These are phyloP conservation scores for Pilophorus perplexus DNA, from an alignment of 2,888 invertebrate species.

Conservation along the genomic window DNA sequence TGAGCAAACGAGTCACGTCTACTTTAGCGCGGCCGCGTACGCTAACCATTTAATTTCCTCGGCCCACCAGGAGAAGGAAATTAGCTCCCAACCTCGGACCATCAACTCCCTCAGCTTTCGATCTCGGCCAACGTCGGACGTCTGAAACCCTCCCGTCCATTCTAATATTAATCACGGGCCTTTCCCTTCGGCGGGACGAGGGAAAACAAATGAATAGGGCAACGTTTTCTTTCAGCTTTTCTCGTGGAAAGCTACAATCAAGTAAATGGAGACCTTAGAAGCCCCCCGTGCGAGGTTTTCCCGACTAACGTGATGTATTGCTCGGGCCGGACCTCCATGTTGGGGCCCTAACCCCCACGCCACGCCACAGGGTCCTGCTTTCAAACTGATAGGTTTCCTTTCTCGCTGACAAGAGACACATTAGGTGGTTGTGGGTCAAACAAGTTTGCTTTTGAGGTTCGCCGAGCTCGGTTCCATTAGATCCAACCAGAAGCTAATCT, in stretches of 20 bases:
- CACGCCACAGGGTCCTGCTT: conserved; percentile 9
- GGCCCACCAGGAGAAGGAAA: not conserved
- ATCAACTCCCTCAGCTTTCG: conserved; percentile 1
- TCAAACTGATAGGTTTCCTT: conserved; percentile 25
- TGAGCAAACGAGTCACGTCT: too few species aligned
- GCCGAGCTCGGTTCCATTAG: too few species aligned
- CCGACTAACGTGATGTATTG: conserved; percentile 22
- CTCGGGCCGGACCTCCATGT: not conserved
- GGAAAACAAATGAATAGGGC: conserved; percentile 28
- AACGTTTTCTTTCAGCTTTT: conserved; percentile 16
- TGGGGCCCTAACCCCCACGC: conserved; percentile 5
- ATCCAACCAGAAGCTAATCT: too few species aligned
- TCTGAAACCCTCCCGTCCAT: not conserved
- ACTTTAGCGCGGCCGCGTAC: not conserved
- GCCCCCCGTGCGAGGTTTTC: not conserved
- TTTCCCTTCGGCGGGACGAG: too few species aligned
- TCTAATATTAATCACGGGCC: conserved; percentile 25
- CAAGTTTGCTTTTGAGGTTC: too few species aligned
- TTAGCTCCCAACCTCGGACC: conserved; percentile 22
- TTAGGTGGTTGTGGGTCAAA: too few species aligned
- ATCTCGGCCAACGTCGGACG: not conserved
- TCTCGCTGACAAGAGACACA: too few species aligned
- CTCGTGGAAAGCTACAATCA: conserved; percentile 23
- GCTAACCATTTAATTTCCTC: conserved; percentile 12
- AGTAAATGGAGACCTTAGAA: conserved; percentile 30